These are phyloP conservation scores for Caenorhabditis sp. DNA, from an alignment of 2,888 invertebrate genomes.

Conservation along the genomic window DNA sequence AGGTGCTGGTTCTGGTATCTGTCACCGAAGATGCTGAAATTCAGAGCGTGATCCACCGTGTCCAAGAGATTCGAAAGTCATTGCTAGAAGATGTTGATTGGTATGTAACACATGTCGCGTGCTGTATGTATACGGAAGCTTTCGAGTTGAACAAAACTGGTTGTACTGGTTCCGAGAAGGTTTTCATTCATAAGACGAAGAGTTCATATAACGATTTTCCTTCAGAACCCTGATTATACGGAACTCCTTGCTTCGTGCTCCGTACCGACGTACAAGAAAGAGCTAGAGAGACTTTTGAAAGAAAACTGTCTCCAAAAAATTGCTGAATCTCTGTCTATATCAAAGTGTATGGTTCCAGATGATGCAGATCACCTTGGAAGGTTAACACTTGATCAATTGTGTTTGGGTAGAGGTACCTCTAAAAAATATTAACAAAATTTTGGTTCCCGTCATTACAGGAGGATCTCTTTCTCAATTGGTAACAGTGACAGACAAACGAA, in stretches of 20 bases:
- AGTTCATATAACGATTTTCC: not conserved
- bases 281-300: conserved; percentile 66
- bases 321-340: conserved; percentile 30
- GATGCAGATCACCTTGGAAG: conserved; percentile 72
- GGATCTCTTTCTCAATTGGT: conserved; percentile 49
- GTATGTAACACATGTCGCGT: conserved; percentile 68
- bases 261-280: conserved; percentile 61
- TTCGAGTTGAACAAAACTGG: conserved; percentile 6
- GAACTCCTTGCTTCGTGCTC: conserved; percentile 58
- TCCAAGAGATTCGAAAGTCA: conserved; percentile 34
- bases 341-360: conserved; percentile 71
- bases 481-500: conserved; percentile 69
- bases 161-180: conserved; percentile 61
- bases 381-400: conserved; percentile 69
- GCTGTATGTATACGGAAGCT: conserved; percentile 43
- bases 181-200: too few relatives aligned
- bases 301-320: conserved; percentile 58
- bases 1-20: conserved; percentile 63
- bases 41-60: conserved; percentile 22
- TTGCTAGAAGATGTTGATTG: conserved; percentile 56
- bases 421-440: not conserved
- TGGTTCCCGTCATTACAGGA: conserved; percentile 18
- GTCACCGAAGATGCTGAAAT: conserved; percentile 42
- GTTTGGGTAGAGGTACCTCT: conserved; percentile 73
- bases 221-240: conserved; percentile 45